Base-by-base conservation (phyloP, 2,797 vertebrate genomes). In the Macropodus opercularis region DNA sequence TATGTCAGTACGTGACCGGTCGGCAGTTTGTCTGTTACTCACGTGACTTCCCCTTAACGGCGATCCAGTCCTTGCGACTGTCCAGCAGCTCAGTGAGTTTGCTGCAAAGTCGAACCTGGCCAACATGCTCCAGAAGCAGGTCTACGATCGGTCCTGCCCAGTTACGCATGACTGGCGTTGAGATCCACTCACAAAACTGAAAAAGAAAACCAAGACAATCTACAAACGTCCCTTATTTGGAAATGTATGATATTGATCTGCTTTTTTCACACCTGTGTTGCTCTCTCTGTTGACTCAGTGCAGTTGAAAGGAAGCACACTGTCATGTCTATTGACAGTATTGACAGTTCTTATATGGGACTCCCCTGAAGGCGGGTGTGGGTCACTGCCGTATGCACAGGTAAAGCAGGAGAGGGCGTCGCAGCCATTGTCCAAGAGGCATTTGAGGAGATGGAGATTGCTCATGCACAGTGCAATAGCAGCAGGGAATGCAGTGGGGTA, bases 151-250 rank as follows among this genome's bases (percentile, higher is more conserved):
- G 94, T 26, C 94, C 95, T 0, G 95, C 95, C 91, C 92, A 92
- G 64, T 92, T 86, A 79, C 89, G 92, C 71, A 95, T 89, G 51
- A 90, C 88, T 0, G 93, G 84, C 11, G 94, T 83, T 0, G 94
- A 95, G 63, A 99, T 89, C 92, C 96, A 94, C 83, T 97, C 95
- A 68, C 98, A 99, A 85, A 99, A 99, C 98, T 99, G 83, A n/a
- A 84, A 77, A 57, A 50, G n/a, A 59, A 38, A 77, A 44, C 15
- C 8, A 51, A 59, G 34, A 32, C 4, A 31, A 36, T 12, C 27
- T 15, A 10, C 2, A 63, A 5, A 39, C 40, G 23, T 52, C 31
- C 41, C 10, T 17, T 38, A 26, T 9, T 26, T 11, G 38, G 8
- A 68, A 70, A 60, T 41, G 1, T 4, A 3, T 24, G 8, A 22